These are phyloP conservation scores for Anoplopoma fimbria DNA, from an alignment of 2,113 vertebrate species.

Conservation along the genomic window DNA sequence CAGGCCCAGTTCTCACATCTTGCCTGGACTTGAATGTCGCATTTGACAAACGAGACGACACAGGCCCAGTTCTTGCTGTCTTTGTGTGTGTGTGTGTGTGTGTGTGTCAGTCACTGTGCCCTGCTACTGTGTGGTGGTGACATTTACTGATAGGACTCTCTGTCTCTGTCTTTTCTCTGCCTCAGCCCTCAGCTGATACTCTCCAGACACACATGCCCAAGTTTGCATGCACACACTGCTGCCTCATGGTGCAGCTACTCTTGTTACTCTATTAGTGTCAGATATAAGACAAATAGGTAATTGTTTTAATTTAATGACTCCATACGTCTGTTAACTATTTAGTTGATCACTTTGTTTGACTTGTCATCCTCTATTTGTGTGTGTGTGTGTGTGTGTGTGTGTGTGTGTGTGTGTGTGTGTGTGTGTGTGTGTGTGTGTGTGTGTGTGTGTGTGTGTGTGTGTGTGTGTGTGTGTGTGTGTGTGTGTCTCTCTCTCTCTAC, in stretches of 20 bases:
- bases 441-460: neutral
- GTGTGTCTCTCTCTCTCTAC: neutral
- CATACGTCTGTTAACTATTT: neutral
- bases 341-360: neutral
- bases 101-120: constrained; percentile 23
- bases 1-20: too few relatives aligned
- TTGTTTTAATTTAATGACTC: neutral
- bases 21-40: neutral
- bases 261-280: neutral
- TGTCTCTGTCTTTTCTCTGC: constrained; percentile 38
- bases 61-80: neutral
- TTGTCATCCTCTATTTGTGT: neutral
- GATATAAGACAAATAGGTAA: constrained; percentile 8
- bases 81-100: constrained; percentile 15
- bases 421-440: neutral
- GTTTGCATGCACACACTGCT: neutral
- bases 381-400: neutral
- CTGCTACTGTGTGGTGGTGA: constrained; percentile 46
- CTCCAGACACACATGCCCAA: constrained; percentile 42
- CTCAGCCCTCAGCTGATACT: constrained; percentile 16
- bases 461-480: neutral
- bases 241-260: neutral
- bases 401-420: neutral
- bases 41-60: neutral
- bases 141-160: constrained; percentile 50